phyloP scores from a whole-genome alignment of 2,888 invertebrate species.

The Drosophila monieri region DNA sequence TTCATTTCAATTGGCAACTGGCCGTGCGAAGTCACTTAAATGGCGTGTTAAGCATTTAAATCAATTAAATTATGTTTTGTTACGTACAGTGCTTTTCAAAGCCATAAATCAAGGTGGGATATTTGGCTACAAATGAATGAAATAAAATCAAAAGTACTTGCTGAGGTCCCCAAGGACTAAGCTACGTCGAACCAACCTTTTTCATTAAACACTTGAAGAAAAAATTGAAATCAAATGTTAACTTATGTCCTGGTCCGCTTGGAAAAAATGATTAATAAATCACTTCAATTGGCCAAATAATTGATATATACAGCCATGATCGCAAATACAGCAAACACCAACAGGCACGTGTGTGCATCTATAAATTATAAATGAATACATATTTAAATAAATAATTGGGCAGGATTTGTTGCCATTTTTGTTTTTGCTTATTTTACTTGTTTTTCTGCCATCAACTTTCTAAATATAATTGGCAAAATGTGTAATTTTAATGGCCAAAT shows the following conservation, averaged over 20 bases:
- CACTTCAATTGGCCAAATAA: conserved; percentile 40
- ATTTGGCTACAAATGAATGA: neutral
- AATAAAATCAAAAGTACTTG: neutral
- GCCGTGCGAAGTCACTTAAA: conserved; percentile 54
- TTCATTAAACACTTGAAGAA: neutral
- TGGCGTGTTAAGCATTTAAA: conserved; percentile 32
- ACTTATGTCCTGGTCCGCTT: conserved; percentile 8
- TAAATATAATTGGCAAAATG: conserved; percentile 50
- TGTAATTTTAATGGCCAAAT: conserved; percentile 41
- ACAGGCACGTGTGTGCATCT: neutral
- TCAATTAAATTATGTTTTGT: conserved; percentile 22
- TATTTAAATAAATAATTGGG: conserved; percentile 49
- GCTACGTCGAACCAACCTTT: neutral
- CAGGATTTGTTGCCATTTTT: conserved; percentile 20
- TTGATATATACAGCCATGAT: conserved; percentile 22
- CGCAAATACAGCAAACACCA: conserved; percentile 8
- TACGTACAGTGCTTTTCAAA: conserved; percentile 6
- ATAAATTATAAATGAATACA: conserved; percentile 28
- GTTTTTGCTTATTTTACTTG: conserved; percentile 25
- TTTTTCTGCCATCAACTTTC: conserved; percentile 25
- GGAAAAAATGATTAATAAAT: conserved; percentile 43
- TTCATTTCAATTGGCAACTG: conserved; percentile 69
- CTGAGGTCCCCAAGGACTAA: neutral
- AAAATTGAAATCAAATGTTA: conserved; percentile 35
- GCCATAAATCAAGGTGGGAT: neutral